Evolutionary conservation across 2,113 vertebrate genomes (phyloP).

Genomic region (Grammomys dolichurus): DNA sequence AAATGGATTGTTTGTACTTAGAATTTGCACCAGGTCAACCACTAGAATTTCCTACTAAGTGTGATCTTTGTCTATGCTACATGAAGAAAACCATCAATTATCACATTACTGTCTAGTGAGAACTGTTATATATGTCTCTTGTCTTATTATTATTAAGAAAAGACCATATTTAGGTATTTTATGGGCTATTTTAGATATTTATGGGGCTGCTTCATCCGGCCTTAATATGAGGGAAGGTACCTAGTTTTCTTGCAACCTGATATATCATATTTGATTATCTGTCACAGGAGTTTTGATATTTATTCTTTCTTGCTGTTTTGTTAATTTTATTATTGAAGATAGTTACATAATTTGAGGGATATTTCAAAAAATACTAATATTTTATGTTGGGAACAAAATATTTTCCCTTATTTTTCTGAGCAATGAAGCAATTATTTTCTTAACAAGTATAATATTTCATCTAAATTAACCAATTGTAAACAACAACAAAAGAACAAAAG

Average conservation of each 20-base stretch:
- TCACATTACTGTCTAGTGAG: neutral
- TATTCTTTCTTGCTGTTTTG: conserved; percentile 7
- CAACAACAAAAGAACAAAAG: conserved; percentile 29
- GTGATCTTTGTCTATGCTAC: neutral
- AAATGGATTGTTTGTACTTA: neutral
- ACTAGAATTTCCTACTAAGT: neutral
- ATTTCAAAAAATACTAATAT: neutral
- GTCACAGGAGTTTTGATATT: neutral
- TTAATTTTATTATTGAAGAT: conserved; percentile 47
- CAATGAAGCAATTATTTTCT: conserved; percentile 56
- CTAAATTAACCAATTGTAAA: conserved; percentile 39
- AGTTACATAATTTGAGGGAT: conserved; percentile 1
- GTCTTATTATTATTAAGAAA: neutral
- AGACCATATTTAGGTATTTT: neutral
- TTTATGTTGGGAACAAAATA: conserved; percentile 49
- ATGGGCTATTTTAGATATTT: too few relatives aligned
- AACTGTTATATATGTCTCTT: neutral
- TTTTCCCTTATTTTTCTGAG: conserved; percentile 61
- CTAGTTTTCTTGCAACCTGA: too few relatives aligned
- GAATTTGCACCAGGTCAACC: neutral
- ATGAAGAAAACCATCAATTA: neutral
- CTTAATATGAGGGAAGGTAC: too few relatives aligned
- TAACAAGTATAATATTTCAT: conserved; percentile 58
- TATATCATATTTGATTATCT: neutral
- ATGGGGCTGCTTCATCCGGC: too few relatives aligned